These are phyloP conservation scores for Dipodomys ordii DNA, from an alignment of 2,113 vertebrate species.

Conservation along the genomic window DNA sequence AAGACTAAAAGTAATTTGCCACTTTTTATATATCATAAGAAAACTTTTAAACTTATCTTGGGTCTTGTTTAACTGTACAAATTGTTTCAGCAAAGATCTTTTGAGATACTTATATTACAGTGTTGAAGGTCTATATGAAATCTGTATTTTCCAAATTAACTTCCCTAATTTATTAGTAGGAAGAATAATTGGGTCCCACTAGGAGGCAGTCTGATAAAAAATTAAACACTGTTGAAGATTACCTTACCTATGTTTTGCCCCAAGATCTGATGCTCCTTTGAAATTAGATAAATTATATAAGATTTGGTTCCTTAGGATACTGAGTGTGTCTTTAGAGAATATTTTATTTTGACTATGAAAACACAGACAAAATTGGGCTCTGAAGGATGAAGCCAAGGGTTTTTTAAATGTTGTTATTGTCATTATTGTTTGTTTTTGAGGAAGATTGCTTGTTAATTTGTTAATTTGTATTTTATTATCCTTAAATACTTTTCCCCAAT, in stretches of 20 bases:
- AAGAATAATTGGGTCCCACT: constrained; percentile 31
- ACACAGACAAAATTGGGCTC: background rate
- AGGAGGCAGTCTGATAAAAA: background rate
- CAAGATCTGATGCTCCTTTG: constrained; percentile 15
- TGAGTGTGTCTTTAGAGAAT: background rate
- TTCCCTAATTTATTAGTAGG: background rate
- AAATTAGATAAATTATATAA: constrained; percentile 22
- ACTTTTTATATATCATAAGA: constrained; percentile 8
- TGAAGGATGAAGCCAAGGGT: constrained; percentile 8
- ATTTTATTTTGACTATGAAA: background rate
- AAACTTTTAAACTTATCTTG: constrained; percentile 63
- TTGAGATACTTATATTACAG: background rate
- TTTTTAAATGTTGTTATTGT: background rate
- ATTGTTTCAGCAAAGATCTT: constrained; percentile 52
- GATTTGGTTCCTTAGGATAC: constrained; percentile 17
- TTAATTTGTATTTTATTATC: constrained; percentile 6
- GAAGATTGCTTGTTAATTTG: background rate
- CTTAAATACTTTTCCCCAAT: background rate
- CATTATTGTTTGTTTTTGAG: no score
- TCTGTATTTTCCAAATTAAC: background rate
- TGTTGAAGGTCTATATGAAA: constrained; percentile 26
- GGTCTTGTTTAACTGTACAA: constrained; percentile 59
- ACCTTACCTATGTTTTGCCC: background rate
- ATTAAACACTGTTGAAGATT: constrained; percentile 22
- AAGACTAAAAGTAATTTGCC: constrained; percentile 20